A percentile compares a stretch with the other conserved stretches of the same genome.
Evolutionary conservation across 2,888 invertebrate genomes (phyloP).

Genomic region (Drosophila fungiperda): DNA sequence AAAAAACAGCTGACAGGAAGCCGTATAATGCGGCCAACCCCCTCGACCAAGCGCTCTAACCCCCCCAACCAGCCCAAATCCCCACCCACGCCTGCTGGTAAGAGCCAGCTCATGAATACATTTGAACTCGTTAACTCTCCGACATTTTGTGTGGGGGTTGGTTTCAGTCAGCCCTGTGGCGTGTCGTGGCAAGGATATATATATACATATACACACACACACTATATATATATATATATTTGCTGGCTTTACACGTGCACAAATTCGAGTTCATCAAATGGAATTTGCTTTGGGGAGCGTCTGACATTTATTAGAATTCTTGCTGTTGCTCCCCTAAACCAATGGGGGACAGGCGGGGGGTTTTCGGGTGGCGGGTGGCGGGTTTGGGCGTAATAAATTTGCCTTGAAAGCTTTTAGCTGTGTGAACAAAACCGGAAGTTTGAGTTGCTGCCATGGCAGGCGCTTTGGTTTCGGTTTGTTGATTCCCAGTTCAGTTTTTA

Average conservation of each 20-base stretch:
- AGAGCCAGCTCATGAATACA: slow-evolving; percentile 83
- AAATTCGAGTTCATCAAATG: slow-evolving; percentile 82
- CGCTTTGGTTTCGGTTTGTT: slow-evolving; percentile 74
- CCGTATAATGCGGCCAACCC: slow-evolving; percentile 39
- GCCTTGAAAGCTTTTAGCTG: slow-evolving; percentile 64
- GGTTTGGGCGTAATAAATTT: slow-evolving; percentile 55
- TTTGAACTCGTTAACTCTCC: slow-evolving; percentile 83
- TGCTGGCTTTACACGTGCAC: slow-evolving; percentile 80
- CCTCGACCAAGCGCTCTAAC: slow-evolving; percentile 16
- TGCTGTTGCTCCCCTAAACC: slow-evolving; percentile 32
- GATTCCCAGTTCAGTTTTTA: slow-evolving; percentile 35
- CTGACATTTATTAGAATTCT: slow-evolving; percentile 81
- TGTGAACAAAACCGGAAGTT: slow-evolving; percentile 44
- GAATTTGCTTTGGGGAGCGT: slow-evolving; percentile 73
- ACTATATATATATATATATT: not conserved
- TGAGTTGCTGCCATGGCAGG: slow-evolving; percentile 48
- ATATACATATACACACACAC: rapidly evolving
- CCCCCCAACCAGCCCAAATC: slow-evolving; percentile 26
- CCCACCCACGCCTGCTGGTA: slow-evolving; percentile 56
- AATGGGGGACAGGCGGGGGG: not conserved
- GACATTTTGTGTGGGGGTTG: slow-evolving; percentile 80
- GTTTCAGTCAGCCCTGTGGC: slow-evolving; percentile 43
- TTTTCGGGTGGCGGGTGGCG: not conserved
- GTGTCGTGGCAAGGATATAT: slow-evolving; percentile 23
- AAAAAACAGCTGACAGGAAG: slow-evolving; percentile 70